These are phyloP conservation scores for Nothoprocta perdicaria DNA, from an alignment of 2,113 vertebrate genomes.

Conservation along the genomic window DNA sequence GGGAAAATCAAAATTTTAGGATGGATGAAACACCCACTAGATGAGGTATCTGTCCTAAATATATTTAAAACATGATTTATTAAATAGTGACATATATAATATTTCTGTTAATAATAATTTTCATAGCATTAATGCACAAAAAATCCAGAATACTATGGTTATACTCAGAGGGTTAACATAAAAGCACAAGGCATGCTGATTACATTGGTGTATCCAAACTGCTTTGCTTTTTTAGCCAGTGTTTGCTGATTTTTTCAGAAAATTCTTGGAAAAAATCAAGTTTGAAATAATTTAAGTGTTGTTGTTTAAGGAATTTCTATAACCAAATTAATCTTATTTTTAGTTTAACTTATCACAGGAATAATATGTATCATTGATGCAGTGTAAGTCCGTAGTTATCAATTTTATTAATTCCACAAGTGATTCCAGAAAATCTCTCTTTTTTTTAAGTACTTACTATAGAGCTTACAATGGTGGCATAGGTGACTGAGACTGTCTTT, in stretches of 20 bases:
- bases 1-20: neutral
- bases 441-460: constrained; percentile 67
- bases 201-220: constrained; percentile 73
- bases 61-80: constrained; percentile 51
- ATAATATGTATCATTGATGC: constrained; percentile 74
- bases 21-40: neutral
- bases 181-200: constrained; percentile 81
- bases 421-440: constrained; percentile 68
- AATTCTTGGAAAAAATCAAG: constrained; percentile 75
- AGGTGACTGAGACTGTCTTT: constrained; percentile 75
- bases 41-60: constrained; percentile 3
- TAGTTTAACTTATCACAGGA: constrained; percentile 73
- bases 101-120: constrained; percentile 52
- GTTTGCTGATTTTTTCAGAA: constrained; percentile 73
- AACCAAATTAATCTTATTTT: constrained; percentile 80
- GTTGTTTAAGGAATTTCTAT: constrained; percentile 79
- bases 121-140: constrained; percentile 41
- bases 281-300: constrained; percentile 77
- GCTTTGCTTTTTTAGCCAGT: constrained; percentile 79
- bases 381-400: constrained; percentile 75
- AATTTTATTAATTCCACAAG: constrained; percentile 69
- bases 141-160: constrained; percentile 57
- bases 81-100: constrained; percentile 25
- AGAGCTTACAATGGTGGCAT: constrained; percentile 72
- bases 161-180: constrained; percentile 77